Percentiles rank a stretch among this genome's conserved stretches.
Conservation (phyloP, 2,888 invertebrate species). For the Sympetrum striolatum region DNA sequence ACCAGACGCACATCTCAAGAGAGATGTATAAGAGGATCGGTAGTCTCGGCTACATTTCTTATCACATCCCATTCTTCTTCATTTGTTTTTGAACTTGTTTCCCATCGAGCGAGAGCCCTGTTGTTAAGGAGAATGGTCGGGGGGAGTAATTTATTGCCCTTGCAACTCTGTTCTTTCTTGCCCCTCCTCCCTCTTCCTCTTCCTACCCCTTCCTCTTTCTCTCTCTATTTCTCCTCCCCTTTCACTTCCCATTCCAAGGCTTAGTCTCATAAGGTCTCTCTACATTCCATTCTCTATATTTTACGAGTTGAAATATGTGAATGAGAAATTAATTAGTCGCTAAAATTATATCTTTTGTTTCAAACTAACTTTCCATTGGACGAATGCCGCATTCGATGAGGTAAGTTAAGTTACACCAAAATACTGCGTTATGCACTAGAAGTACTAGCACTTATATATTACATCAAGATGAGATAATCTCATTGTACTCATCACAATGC, state of each 20-base stretch:
- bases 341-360: too few relatives aligned
- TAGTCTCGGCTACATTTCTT: not conserved
- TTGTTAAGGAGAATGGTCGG: not conserved
- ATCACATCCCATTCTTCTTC: slow-evolving; percentile 11
- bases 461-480: too few relatives aligned
- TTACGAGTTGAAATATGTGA: too few relatives aligned
- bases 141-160: slow-evolving; percentile 23
- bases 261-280: not conserved
- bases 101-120: slow-evolving; percentile 3
- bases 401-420: too few relatives aligned
- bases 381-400: too few relatives aligned
- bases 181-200: not conserved
- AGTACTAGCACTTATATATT: too few relatives aligned
- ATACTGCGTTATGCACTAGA: too few relatives aligned
- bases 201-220: too few relatives aligned
- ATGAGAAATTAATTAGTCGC: too few relatives aligned
- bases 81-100: slow-evolving; percentile 21
- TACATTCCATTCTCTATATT: not conserved
- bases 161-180: not conserved
- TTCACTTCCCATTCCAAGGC: not conserved
- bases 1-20: not conserved
- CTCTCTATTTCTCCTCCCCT: not conserved
- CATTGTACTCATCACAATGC: too few relatives aligned
- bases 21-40: not conserved
- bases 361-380: too few relatives aligned